Conservation (phyloP, 2,797 vertebrate species). For the Chaenodraco wilsoni region DNA sequence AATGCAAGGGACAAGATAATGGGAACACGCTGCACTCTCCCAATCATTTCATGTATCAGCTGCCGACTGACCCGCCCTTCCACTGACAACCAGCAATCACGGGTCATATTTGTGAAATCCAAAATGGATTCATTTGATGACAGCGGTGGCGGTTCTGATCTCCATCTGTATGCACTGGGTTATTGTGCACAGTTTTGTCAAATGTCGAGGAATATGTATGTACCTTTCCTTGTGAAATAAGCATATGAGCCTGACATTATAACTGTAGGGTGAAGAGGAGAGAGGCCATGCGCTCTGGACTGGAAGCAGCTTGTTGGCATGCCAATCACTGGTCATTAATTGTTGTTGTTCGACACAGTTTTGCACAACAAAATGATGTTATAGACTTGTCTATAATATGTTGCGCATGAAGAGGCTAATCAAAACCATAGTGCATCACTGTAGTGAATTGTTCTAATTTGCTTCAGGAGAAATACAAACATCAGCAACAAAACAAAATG, state of each 20-base stretch:
- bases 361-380: too few relatives aligned
- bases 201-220: conserved; percentile 74
- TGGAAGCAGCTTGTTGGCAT: conserved; percentile 5
- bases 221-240: conserved; percentile 43
- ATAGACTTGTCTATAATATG: too few relatives aligned
- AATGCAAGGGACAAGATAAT: conserved; percentile 91
- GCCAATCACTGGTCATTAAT: neutral
- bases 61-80: conserved; percentile 75
- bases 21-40: conserved; percentile 85
- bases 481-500: too few relatives aligned
- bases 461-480: too few relatives aligned
- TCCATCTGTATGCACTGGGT: conserved; percentile 32
- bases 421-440: too few relatives aligned
- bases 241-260: conserved; percentile 33
- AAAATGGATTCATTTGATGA: conserved; percentile 81
- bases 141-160: conserved; percentile 62
- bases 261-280: conserved; percentile 3
- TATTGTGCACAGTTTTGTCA: conserved; percentile 61
- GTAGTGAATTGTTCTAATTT: too few relatives aligned
- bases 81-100: conserved; percentile 83
- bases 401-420: too few relatives aligned
- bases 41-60: conserved; percentile 88
- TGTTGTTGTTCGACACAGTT: too few relatives aligned
- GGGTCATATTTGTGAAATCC: conserved; percentile 84
- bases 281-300: neutral